Percentiles rank a stretch among this genome's conserved stretches.
These are phyloP conservation scores for Drosophila nigrodunni DNA, from an alignment of 1,140 invertebrate species.

Conservation along the genomic window DNA sequence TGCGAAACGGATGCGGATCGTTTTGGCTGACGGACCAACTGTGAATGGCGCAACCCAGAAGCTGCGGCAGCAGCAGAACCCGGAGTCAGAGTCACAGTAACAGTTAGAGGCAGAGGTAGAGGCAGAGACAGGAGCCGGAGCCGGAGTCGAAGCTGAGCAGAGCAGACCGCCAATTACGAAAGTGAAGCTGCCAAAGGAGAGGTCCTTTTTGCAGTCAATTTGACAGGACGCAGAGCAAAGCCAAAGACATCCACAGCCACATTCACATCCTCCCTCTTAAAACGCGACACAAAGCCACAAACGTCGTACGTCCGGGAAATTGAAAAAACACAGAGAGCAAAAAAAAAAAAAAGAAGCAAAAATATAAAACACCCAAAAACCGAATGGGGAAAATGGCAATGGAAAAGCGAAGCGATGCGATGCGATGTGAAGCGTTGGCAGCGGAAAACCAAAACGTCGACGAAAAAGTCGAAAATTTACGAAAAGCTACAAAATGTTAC, in stretches of 20 bases:
- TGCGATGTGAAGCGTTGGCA: slow-evolving; percentile 35
- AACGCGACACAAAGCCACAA: slow-evolving; percentile 60
- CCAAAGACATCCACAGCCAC: slow-evolving; percentile 65
- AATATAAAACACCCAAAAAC: slow-evolving; percentile 12
- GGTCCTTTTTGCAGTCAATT: slow-evolving; percentile 84
- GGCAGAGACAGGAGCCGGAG: background rate
- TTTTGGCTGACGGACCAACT: slow-evolving; percentile 78
- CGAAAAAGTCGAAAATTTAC: slow-evolving; percentile 83
- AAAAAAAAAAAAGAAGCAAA: background rate
- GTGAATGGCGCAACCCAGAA: slow-evolving; percentile 65
- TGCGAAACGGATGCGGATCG: slow-evolving; percentile 66
- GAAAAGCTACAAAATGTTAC: slow-evolving; percentile 83
- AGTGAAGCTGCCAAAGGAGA: slow-evolving; percentile 83
- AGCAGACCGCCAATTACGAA: slow-evolving; percentile 84
- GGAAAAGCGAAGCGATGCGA: slow-evolving; percentile 11
- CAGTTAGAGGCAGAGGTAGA: slow-evolving; percentile 48
- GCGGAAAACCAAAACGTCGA: slow-evolving; percentile 71
- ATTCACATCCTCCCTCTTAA: slow-evolving; percentile 1
- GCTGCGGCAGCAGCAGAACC: slow-evolving; percentile 54
- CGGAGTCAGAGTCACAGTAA: slow-evolving; percentile 31
- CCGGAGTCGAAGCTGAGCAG: slow-evolving; percentile 46
- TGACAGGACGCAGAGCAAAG: slow-evolving; percentile 77
- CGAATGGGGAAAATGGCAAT: slow-evolving; percentile 44
- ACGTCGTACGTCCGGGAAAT: slow-evolving; percentile 27
- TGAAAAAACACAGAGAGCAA: slow-evolving; percentile 30